Percentiles rank a stretch among this genome's conserved stretches.
Conservation (phyloP, 2,113 vertebrate genomes). For the Pangasianodon gigas region DNA sequence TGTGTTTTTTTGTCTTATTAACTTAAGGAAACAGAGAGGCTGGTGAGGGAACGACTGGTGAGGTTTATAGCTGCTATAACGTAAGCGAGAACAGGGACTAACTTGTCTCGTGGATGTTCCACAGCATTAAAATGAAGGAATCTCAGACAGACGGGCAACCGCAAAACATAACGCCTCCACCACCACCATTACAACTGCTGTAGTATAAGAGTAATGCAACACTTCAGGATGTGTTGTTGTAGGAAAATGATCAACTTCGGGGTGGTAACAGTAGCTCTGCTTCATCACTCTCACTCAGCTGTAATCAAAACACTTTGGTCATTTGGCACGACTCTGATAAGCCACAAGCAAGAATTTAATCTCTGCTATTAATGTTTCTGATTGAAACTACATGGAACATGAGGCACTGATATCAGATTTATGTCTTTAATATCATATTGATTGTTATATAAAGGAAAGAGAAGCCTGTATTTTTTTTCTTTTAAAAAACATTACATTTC, state of each 20-base stretch:
- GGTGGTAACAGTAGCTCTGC: background rate
- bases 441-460: background rate
- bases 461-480: background rate
- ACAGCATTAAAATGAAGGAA: too few species aligned
- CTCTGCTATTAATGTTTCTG: background rate
- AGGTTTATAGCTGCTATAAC: too few species aligned
- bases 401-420: background rate
- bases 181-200: too few species aligned
- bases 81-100: too few species aligned
- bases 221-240: background rate
- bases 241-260: background rate
- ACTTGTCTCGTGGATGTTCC: too few species aligned
- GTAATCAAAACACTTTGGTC: background rate
- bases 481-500: background rate
- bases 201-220: background rate
- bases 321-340: background rate
- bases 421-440: background rate
- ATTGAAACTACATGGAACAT: background rate
- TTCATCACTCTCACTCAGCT: background rate
- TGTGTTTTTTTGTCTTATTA: background rate
- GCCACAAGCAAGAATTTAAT: background rate
- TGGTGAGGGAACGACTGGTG: background rate
- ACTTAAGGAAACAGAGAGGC: background rate
- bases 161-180: too few species aligned
- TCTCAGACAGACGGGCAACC: too few species aligned